These are phyloP conservation scores for Biston stratarius DNA, from an alignment of 2,888 invertebrate genomes.

Conservation along the genomic window DNA sequence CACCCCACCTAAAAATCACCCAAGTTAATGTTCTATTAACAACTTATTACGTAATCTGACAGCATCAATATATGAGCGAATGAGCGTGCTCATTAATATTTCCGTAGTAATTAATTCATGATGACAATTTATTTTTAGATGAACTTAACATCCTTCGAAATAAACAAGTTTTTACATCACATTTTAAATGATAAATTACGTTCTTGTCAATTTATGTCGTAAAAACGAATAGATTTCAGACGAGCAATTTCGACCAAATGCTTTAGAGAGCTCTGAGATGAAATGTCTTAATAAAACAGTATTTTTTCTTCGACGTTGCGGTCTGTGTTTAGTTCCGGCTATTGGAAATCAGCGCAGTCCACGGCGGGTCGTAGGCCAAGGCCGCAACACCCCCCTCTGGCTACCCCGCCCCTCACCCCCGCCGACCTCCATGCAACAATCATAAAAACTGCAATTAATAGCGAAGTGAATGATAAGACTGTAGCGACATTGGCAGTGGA, in stretches of 20 bases:
- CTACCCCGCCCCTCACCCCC: not conserved
- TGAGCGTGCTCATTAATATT: not conserved
- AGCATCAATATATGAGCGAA: not conserved
- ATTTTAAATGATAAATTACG: too few species aligned
- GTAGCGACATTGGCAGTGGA: slow-evolving; percentile 43
- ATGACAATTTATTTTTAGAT: not conserved
- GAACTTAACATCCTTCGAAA: slow-evolving; percentile 4
- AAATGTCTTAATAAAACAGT: not conserved
- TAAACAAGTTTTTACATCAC: not conserved
- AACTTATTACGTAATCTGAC: slow-evolving; percentile 2
- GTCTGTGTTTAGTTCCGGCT: slow-evolving; percentile 35
- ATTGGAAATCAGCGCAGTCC: slow-evolving; percentile 21
- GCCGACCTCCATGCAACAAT: slow-evolving; percentile 17
- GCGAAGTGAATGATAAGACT: slow-evolving; percentile 40
- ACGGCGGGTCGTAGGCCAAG: slow-evolving; percentile 41
- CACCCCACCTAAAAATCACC: not conserved
- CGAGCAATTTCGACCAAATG: not conserved
- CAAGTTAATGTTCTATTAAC: not conserved
- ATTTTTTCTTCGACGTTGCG: not conserved
- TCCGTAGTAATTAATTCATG: not conserved
- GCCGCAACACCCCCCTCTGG: slow-evolving; percentile 19
- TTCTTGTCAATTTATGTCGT: too few species aligned
- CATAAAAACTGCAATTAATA: slow-evolving; percentile 36
- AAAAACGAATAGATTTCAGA: too few species aligned
- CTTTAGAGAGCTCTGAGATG: too few species aligned